phyloP scores from a whole-genome alignment of 2,113 vertebrate genomes.

The Garra rufa region DNA sequence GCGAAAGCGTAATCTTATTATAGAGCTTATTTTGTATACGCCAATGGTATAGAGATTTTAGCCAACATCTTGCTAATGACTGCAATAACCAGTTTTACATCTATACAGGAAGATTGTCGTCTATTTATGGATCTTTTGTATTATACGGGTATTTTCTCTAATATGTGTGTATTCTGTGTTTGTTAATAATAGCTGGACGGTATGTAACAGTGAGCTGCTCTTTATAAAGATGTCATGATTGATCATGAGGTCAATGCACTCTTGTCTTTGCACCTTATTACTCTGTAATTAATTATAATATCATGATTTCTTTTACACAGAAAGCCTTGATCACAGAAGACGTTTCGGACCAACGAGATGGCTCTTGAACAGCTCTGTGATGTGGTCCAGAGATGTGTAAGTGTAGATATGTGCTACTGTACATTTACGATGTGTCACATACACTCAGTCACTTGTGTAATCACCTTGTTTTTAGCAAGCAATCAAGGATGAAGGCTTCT shows the following conservation, averaged over 20 bases:
- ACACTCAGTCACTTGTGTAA: neutral
- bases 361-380: conserved; percentile 89
- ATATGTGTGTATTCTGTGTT: neutral
- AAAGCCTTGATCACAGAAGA: conserved; percentile 23
- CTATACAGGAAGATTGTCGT: neutral
- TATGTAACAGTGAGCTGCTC: neutral
- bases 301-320: conserved; percentile 21
- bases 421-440: neutral
- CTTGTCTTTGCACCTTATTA: neutral
- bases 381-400: conserved; percentile 93
- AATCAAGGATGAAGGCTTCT: conserved; percentile 83
- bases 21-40: neutral
- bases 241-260: neutral
- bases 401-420: conserved; percentile 54
- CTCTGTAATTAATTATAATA: neutral
- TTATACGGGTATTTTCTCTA: neutral
- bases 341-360: conserved; percentile 72
- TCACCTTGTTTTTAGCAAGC: conserved; percentile 78
- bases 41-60: neutral
- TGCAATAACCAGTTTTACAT: neutral
- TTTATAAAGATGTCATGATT: conserved; percentile 28
- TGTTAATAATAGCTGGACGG: neutral
- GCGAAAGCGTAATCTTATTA: neutral
- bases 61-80: conserved; percentile 24
- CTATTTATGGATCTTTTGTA: neutral